These are phyloP conservation scores for Harpagifer antarcticus DNA, from an alignment of 2,797 vertebrate species.

Conservation along the genomic window DNA sequence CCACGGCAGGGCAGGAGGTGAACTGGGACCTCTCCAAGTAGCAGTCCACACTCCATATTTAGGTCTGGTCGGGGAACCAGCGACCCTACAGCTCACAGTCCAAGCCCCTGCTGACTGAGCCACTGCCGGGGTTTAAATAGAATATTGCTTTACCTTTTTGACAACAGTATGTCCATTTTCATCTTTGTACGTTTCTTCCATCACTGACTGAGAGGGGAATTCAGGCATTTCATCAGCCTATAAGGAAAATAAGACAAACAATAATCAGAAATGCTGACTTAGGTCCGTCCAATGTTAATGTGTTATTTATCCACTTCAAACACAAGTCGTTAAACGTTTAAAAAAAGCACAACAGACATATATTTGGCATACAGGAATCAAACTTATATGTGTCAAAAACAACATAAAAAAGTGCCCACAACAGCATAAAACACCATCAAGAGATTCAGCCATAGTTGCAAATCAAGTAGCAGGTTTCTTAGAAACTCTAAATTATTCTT, in stretches of 20 bases:
- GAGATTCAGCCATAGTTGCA: conserved; percentile 53
- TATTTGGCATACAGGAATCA: conserved; percentile 39
- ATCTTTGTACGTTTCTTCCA: conserved; percentile 91
- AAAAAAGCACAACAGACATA: conserved; percentile 3
- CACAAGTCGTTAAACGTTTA: conserved; percentile 27
- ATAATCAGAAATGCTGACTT: conserved; percentile 19
- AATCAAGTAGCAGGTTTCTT: conserved; percentile 34
- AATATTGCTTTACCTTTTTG: conserved; percentile 87
- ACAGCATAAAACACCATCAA: conserved; percentile 29
- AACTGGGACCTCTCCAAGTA: too few species aligned
- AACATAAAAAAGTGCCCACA: conserved; percentile 39
- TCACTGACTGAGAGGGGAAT: conserved; percentile 88
- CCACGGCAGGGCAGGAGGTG: too few species aligned
- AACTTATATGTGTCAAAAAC: conserved; percentile 35
- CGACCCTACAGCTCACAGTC: too few species aligned
- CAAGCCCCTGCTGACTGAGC: too few species aligned
- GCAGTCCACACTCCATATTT: too few species aligned
- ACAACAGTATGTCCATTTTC: conserved; percentile 90
- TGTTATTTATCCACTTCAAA: conserved; percentile 11
- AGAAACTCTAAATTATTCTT: conserved; percentile 8
- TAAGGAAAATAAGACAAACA: conserved; percentile 37
- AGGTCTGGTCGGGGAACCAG: too few species aligned
- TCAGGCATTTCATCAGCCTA: conserved; percentile 91
- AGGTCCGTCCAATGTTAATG: not conserved
- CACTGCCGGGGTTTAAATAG: not conserved